Conservation (phyloP, 2,797 vertebrate species). For the Chiloscyllium punctatum region DNA sequence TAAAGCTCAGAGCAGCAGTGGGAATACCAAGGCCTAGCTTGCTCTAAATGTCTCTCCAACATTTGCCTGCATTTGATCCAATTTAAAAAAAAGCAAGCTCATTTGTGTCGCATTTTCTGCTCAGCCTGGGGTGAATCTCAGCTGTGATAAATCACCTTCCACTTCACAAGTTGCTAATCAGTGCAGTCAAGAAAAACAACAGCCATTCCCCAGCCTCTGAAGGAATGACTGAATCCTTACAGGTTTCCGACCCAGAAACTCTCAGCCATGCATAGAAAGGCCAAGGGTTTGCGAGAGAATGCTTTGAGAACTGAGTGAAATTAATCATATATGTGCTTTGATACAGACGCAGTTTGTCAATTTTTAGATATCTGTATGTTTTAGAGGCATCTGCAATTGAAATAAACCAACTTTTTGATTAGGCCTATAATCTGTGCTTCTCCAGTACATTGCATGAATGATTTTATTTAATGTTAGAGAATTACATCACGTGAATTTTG, state of each 20-base stretch:
- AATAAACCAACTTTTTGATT: not conserved
- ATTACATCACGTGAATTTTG: not conserved
- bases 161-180: constrained; percentile 72
- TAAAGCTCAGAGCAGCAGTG: constrained; percentile 62
- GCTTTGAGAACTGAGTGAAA: not conserved
- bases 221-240: constrained; percentile 58
- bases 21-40: constrained; percentile 63
- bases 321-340: not conserved
- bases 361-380: not conserved
- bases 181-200: constrained; percentile 64
- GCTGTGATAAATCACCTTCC: constrained; percentile 70
- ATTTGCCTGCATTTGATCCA: constrained; percentile 73
- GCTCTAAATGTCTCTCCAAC: constrained; percentile 66
- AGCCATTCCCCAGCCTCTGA: constrained; percentile 57
- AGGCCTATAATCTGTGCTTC: not conserved
- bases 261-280: constrained; percentile 45
- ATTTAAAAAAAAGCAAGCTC: constrained; percentile 64
- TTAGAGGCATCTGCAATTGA: not conserved
- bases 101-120: constrained; percentile 64
- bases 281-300: not conserved
- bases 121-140: constrained; percentile 64
- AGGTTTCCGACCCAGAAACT: constrained; percentile 51
- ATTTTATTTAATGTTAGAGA: not conserved
- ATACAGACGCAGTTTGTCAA: not conserved
- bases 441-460: not conserved